Conservation (phyloP, 1,140 invertebrate species). For the Eupristina koningsbergeri region DNA sequence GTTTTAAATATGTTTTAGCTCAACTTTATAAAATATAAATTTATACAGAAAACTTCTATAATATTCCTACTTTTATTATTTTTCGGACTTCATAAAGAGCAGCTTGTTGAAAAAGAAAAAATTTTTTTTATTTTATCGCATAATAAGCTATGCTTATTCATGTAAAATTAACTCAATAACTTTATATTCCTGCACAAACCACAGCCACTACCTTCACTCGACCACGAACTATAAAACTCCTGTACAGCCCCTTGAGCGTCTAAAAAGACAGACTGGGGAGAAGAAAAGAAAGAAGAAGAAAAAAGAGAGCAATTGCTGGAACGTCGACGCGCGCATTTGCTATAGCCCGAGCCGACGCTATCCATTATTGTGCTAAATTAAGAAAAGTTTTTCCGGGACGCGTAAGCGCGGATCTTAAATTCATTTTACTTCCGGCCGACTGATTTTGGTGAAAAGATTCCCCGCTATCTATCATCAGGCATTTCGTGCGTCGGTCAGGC, state of each 20-base stretch:
- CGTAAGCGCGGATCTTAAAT: constrained; percentile 67
- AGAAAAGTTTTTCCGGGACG: constrained; percentile 57
- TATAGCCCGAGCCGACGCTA: constrained; percentile 53
- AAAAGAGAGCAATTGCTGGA: not conserved
- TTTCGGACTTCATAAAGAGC: constrained; percentile 11
- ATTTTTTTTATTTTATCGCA: constrained; percentile 35
- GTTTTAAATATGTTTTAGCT: not conserved
- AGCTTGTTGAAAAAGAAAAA: constrained; percentile 27
- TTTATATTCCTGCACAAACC: constrained; percentile 14
- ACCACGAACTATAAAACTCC: constrained; percentile 48
- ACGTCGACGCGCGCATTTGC: not conserved
- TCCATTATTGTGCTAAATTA: constrained; percentile 63
- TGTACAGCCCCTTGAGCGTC: not conserved
- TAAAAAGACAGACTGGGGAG: not conserved
- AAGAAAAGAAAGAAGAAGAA: not conserved
- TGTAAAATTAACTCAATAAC: constrained; percentile 53
- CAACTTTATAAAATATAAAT: not conserved
- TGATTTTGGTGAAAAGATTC: constrained; percentile 64
- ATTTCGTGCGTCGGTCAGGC: constrained; percentile 65
- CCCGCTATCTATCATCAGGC: constrained; percentile 68
- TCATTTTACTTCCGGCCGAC: constrained; percentile 70
- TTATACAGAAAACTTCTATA: not conserved
- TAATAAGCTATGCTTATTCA: constrained; percentile 53
- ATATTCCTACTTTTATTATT: constrained; percentile 11
- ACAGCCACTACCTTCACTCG: constrained; percentile 19